Evolutionary conservation across 2,797 vertebrate species (phyloP).

Genomic region (Schizopygopsis malacanthus): DNA sequence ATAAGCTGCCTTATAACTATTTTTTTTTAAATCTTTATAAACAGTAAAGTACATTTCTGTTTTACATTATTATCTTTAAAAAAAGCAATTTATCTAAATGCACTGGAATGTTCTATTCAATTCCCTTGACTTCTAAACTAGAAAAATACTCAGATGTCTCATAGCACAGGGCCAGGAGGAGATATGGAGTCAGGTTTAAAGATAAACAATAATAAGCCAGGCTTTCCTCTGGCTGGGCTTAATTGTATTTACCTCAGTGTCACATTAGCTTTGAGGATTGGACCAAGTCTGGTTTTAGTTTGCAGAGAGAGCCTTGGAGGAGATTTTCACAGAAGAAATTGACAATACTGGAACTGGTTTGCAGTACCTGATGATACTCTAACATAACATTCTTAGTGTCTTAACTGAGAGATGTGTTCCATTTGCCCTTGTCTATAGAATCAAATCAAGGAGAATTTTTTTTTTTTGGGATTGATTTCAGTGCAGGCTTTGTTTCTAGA

Average conservation of each 20-base stretch:
- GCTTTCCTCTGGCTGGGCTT: slow-evolving; percentile 58
- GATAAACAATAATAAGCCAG: slow-evolving; percentile 65
- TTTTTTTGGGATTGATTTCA: background rate
- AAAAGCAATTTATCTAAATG: background rate
- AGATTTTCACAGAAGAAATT: slow-evolving; percentile 38
- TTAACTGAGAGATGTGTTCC: background rate
- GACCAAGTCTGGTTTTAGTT: slow-evolving; percentile 54
- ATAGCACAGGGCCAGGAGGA: slow-evolving; percentile 49
- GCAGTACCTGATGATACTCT: slow-evolving; percentile 13
- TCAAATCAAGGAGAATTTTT: background rate
- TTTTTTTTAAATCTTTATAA: too few relatives aligned
- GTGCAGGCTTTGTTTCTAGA: background rate
- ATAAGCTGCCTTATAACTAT: background rate
- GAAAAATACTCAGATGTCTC: slow-evolving; percentile 23
- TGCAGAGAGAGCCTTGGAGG: slow-evolving; percentile 45
- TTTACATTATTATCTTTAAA: background rate
- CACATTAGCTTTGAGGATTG: slow-evolving; percentile 60
- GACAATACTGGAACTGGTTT: slow-evolving; percentile 29
- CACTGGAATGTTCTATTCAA: slow-evolving; percentile 14
- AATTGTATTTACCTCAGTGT: slow-evolving; percentile 64
- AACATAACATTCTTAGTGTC: slow-evolving; percentile 8
- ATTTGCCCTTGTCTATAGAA: slow-evolving; percentile 3
- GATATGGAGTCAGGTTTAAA: slow-evolving; percentile 59
- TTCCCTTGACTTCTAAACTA: slow-evolving; percentile 39
- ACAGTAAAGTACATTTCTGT: too few relatives aligned